Evolutionary conservation across 1,140 invertebrate species (phyloP), one percentile per base, ranked within the genome.

Genomic region (Monomorium pharaonis): DNA sequence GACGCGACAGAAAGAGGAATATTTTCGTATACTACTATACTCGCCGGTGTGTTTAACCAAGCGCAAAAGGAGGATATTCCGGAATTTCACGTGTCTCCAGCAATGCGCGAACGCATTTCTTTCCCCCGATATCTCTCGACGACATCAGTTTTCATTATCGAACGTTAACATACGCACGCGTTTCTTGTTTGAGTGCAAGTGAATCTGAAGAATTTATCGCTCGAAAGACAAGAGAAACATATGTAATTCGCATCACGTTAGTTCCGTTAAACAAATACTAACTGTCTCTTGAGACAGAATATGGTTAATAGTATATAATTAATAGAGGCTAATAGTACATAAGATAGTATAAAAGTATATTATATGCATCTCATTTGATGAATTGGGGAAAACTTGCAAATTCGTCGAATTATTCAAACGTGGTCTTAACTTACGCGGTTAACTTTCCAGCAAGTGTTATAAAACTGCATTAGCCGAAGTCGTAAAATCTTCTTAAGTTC

Each of bases 401-500:
- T 49, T 75, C 18, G 37, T 14, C n/a, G 27, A 72, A 72, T 42
- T 72, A 70, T 60, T 72, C 67, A 72, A 83, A 58, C n/a, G 18
- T 9, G n/a, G 16, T 12, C 44, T 37, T 67, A 85, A 65, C 44
- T 65, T 18, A 78, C 63, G 44, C 37, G 54, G 37, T 49, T 54
- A 85, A 87, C 33, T 85, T n/a, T 77, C 47, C 67, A 51, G 18
- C 18, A 67, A 65, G 51, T 67, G 42, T 62, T 44, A 42, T 86
- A 83, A 80, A 89, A 74, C 47, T 60, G 54, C 63, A 51, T 70
- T 83, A 77, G 70, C 60, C 54, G 77, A 30, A 85, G 69, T 67
- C 85, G 49, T 85, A 85, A 84, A 89, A 90, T 86, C 77, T 84
- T 49, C 72, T 89, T 86, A 89, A 90, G 62, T 83, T 70, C 78